Evolutionary conservation across 2,113 vertebrate genomes (phyloP), one percentile per base, ranked within the genome.

Genomic region (Caranx melampygus): DNA sequence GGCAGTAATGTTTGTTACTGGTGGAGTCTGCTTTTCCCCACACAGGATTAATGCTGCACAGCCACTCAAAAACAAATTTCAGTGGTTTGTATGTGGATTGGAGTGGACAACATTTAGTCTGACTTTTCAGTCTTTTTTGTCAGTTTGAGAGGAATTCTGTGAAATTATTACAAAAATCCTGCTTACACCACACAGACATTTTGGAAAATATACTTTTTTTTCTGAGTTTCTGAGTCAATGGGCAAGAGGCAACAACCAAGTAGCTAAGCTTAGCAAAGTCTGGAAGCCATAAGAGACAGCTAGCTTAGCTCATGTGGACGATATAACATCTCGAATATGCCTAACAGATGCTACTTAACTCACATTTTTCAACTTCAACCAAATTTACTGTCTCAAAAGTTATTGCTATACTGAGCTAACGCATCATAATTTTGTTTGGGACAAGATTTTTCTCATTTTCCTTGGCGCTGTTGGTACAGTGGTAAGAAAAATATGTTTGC

Each of bases 401-500:
- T n/a, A 1, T 65, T 26, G 34, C 44, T 42, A 33, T 20, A 11
- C 44, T 59, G 51, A 35, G 34, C 18, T 64, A 21, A 55, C 21
- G 26, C 26, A 26, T 34, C 26, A 14, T 35, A 4, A n/a, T 57
- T 40, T 58, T 76, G 13, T 52, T 15, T 26, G 14, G 11, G 47
- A 5, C 33, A 40, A 12, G 5, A 13, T 45, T 42, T 18, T 4
- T 42, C 40, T 76, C 15, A 52, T 54, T 35, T n/a, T 13, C 5
- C n/a, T 69, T 44, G 3, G 13, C 79, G 49, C 34, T 69, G 12
- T 67, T 64, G 33, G 20, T 65, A 21, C 20, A 78, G 33, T 40
- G 20, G n/a, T 77, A 51, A 76, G 37, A 67, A 64, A 62, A 75
- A 64, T 47, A 16, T 35, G 49, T 57, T 68, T 79, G 68, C 40